phyloP scores from a whole-genome alignment of 2,113 vertebrate genomes.

The Embiotoca jacksoni region DNA sequence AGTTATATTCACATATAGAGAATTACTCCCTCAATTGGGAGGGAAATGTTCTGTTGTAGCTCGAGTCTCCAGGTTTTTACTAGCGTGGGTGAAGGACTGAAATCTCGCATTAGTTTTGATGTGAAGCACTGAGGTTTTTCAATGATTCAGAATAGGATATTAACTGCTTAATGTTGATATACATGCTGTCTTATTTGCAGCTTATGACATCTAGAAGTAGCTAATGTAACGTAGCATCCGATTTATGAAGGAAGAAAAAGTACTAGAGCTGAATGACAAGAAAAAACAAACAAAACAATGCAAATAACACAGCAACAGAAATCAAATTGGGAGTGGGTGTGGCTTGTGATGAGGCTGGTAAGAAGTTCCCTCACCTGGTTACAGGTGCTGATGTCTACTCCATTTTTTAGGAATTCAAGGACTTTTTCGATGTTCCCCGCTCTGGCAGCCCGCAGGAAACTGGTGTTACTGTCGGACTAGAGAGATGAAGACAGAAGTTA shows the following conservation, averaged over 20 bases:
- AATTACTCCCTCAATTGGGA: background rate
- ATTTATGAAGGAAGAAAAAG: background rate
- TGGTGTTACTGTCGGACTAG: constrained; percentile 98
- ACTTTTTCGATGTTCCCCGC: constrained; percentile 98
- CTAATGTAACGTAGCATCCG: too few species aligned
- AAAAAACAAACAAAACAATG: background rate
- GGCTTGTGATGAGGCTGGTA: background rate
- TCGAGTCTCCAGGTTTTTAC: background rate
- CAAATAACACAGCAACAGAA: background rate
- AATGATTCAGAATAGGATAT: too few species aligned
- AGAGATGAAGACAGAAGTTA: constrained; percentile 44
- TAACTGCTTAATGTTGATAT: too few species aligned
- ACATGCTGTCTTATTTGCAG: too few species aligned
- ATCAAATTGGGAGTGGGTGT: background rate
- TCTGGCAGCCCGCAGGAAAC: constrained; percentile 95
- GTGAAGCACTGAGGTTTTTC: background rate
- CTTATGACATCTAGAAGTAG: too few species aligned
- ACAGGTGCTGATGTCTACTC: constrained; percentile 95
- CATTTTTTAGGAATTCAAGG: constrained; percentile 94
- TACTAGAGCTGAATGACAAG: too few species aligned
- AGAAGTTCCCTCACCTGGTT: constrained; percentile 91
- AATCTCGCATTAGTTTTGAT: background rate
- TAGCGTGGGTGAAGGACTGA: background rate
- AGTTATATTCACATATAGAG: background rate
- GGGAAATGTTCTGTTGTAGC: too few species aligned